Evolutionary conservation across 2,888 invertebrate genomes (phyloP).

Genomic region (Eupithecia subumbrata): DNA sequence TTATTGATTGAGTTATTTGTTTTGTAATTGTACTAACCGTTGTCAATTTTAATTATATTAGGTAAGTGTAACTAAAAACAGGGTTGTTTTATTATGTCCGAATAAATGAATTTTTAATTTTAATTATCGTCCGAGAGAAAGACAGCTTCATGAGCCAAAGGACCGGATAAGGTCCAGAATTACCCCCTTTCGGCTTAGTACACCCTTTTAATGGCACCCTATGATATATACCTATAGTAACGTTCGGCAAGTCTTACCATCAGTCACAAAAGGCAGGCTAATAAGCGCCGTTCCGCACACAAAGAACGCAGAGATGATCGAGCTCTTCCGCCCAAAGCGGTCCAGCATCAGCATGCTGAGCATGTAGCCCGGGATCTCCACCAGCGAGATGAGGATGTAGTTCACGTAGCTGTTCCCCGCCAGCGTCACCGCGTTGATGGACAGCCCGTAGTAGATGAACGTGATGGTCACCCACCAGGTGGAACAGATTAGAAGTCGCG

Average conservation of each 20-base stretch:
- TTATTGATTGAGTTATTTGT: too few relatives aligned
- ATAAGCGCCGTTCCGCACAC: conserved; percentile 83
- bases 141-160: too few relatives aligned
- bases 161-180: background rate
- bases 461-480: conserved; percentile 92
- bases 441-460: conserved; percentile 91
- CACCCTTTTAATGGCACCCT: too few relatives aligned
- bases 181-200: too few relatives aligned
- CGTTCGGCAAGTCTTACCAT: conserved; percentile 63
- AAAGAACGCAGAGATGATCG: conserved; percentile 83
- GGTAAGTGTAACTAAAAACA: too few relatives aligned
- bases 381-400: conserved; percentile 87
- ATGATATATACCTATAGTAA: too few relatives aligned
- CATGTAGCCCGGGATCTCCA: conserved; percentile 87
- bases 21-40: too few relatives aligned
- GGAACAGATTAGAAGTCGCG: conserved; percentile 85
- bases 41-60: too few relatives aligned
- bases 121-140: background rate
- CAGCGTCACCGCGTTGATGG: conserved; percentile 89
- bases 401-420: conserved; percentile 90
- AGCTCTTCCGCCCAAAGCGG: conserved; percentile 83
- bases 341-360: conserved; percentile 84
- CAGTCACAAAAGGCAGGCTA: conserved; percentile 83
- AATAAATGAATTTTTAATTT: too few relatives aligned
- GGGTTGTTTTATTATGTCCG: too few relatives aligned